phyloP scores from a whole-genome alignment of 2,113 vertebrate species.

The Gasterosteus aculeatus region DNA sequence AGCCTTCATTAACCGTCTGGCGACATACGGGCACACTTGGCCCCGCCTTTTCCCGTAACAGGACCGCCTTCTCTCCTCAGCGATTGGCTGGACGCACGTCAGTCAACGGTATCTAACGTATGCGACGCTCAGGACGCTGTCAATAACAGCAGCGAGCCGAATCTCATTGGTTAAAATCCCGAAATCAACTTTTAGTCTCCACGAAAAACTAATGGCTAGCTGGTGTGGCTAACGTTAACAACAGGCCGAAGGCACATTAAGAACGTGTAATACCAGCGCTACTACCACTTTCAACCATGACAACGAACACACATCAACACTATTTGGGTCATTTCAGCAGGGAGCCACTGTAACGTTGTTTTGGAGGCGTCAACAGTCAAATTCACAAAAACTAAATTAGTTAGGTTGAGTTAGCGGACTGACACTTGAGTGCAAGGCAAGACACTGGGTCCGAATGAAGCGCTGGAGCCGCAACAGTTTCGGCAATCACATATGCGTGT shows the following conservation, averaged over 20 bases:
- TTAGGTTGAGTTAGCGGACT: conserved; percentile 67
- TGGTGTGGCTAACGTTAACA: conserved; percentile 65
- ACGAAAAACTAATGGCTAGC: conserved; percentile 71
- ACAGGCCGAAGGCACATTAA: conserved; percentile 66
- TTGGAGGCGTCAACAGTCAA: background rate
- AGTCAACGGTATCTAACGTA: conserved; percentile 44
- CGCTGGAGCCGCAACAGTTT: conserved; percentile 61
- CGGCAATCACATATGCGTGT: conserved; percentile 45
- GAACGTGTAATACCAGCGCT: conserved; percentile 48
- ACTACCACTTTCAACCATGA: conserved; percentile 13
- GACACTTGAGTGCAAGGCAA: conserved; percentile 73
- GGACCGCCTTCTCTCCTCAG: conserved; percentile 67
- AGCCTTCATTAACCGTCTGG: conserved; percentile 68
- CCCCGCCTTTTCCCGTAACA: conserved; percentile 83
- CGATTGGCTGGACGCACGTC: conserved; percentile 66
- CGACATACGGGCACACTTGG: conserved; percentile 47
- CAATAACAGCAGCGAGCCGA: conserved; percentile 50
- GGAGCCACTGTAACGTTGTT: background rate
- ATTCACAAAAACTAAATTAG: conserved; percentile 17
- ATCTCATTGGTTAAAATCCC: conserved; percentile 67
- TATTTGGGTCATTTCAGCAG: background rate
- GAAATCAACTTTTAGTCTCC: conserved; percentile 73
- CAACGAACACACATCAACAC: conserved; percentile 22
- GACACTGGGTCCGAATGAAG: conserved; percentile 64
- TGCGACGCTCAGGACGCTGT: conserved; percentile 58